These are phyloP conservation scores for Rutilus rutilus DNA, from an alignment of 2,113 vertebrate genomes.

Conservation along the genomic window DNA sequence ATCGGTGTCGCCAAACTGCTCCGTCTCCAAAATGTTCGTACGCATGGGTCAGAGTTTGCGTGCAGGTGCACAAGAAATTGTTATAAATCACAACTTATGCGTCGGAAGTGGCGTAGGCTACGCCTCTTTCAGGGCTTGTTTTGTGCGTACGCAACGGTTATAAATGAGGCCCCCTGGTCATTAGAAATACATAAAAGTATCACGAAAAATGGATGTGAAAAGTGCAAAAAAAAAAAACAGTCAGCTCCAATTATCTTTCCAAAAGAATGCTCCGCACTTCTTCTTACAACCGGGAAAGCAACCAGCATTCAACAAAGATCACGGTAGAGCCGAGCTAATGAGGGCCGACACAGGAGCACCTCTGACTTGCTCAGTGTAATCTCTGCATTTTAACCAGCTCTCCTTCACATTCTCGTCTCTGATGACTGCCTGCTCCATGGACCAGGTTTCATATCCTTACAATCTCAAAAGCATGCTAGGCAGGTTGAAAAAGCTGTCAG, in stretches of 20 bases:
- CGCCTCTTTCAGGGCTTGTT: no score
- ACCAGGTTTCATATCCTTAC: conserved; percentile 25
- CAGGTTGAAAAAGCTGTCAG: conserved; percentile 34
- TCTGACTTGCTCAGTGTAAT: conserved; percentile 31
- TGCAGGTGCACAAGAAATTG: no score
- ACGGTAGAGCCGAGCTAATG: conserved; percentile 34
- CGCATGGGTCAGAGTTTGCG: no score
- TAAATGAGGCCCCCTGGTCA: background rate
- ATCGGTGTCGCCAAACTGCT: no score
- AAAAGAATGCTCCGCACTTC: conserved; percentile 13
- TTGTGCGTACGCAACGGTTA: no score
- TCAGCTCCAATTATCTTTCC: conserved; percentile 42
- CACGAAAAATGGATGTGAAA: background rate
- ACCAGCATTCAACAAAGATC: conserved; percentile 12
- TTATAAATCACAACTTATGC: no score
- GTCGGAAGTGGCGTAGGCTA: no score
- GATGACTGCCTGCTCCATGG: conserved; percentile 22
- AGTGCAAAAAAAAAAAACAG: conserved; percentile 17
- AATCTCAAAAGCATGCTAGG: background rate
- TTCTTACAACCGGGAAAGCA: background rate
- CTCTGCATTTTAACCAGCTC: conserved; percentile 51
- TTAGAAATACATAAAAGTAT: conserved; percentile 24
- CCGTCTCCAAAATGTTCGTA: no score
- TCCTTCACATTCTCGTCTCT: conserved; percentile 20
- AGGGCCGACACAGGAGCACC: conserved; percentile 43